Evolutionary conservation across 2,113 vertebrate species (phyloP).

Genomic region (Poicephalus meyeri): DNA sequence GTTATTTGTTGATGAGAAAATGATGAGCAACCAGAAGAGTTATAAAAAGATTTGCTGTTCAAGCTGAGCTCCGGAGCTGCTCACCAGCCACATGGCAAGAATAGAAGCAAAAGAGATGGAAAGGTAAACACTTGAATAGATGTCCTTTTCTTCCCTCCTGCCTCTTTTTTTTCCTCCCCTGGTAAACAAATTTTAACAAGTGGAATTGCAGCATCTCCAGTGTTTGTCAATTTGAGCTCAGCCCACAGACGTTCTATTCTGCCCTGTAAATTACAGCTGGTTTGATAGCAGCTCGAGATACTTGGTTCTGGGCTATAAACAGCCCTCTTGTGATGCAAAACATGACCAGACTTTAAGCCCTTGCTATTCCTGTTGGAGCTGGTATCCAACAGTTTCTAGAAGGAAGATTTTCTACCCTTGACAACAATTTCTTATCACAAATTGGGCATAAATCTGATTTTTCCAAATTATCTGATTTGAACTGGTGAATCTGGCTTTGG

Average conservation of each 20-base stretch:
- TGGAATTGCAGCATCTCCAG: slow-evolving; percentile 45
- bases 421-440: neutral
- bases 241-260: slow-evolving; percentile 47
- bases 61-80: slow-evolving; percentile 2
- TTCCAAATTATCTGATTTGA: neutral
- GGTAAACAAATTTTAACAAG: slow-evolving; percentile 63
- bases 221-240: slow-evolving; percentile 18
- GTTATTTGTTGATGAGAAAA: slow-evolving; percentile 48
- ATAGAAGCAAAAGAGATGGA: slow-evolving; percentile 41
- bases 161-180: neutral
- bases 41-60: slow-evolving; percentile 41
- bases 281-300: neutral
- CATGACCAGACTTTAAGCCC: neutral
- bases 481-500: neutral
- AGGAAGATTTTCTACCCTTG: neutral
- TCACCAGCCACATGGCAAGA: slow-evolving; percentile 29
- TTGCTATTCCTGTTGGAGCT: neutral
- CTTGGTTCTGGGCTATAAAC: neutral
- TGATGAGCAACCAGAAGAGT: neutral
- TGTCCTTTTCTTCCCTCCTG: neutral
- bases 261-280: slow-evolving; percentile 49
- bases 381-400: neutral
- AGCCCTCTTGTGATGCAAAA: neutral
- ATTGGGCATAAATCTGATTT: neutral
- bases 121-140: slow-evolving; percentile 63